A percentile compares a stretch with the other conserved stretches of the same genome.
Evolutionary conservation across 2,113 vertebrate species (phyloP).

Genomic region (Picathartes gymnocephalus): DNA sequence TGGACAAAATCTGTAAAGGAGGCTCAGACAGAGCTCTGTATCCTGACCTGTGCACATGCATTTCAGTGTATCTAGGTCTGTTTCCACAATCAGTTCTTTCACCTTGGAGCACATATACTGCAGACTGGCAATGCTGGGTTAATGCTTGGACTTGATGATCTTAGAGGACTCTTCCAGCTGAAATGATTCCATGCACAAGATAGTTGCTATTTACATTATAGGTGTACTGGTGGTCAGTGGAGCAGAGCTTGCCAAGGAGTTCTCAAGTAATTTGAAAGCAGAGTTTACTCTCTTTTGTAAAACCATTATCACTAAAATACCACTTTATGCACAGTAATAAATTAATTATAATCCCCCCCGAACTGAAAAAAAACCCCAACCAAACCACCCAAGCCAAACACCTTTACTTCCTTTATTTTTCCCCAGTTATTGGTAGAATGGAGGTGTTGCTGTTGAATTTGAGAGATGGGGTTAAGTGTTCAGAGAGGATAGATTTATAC

Average conservation of each 20-base stretch:
- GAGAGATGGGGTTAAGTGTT: not conserved
- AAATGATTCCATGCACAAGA: not conserved
- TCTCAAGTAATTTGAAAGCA: not conserved
- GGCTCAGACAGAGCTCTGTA: not conserved
- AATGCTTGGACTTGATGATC: not conserved
- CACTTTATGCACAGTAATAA: not conserved
- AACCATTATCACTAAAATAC: not conserved
- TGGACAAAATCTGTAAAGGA: not conserved
- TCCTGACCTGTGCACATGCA: not conserved
- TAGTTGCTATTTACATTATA: not conserved
- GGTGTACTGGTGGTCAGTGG: not conserved
- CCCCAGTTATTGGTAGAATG: not conserved
- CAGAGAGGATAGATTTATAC: not conserved
- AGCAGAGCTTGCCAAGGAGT: not conserved
- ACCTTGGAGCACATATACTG: not conserved
- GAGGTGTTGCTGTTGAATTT: not conserved
- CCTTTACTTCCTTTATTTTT: not conserved
- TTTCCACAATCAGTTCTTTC: not conserved
- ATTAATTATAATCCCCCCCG: not conserved
- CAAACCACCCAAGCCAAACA: not conserved
- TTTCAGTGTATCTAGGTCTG: not conserved
- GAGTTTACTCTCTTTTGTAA: not conserved
- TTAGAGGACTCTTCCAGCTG: not conserved
- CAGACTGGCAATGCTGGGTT: not conserved
- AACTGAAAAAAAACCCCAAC: accelerated